Evolutionary conservation across 2,888 invertebrate species (phyloP), one percentile per base, ranked within the genome.

Genomic region (Tiphia femorata): DNA sequence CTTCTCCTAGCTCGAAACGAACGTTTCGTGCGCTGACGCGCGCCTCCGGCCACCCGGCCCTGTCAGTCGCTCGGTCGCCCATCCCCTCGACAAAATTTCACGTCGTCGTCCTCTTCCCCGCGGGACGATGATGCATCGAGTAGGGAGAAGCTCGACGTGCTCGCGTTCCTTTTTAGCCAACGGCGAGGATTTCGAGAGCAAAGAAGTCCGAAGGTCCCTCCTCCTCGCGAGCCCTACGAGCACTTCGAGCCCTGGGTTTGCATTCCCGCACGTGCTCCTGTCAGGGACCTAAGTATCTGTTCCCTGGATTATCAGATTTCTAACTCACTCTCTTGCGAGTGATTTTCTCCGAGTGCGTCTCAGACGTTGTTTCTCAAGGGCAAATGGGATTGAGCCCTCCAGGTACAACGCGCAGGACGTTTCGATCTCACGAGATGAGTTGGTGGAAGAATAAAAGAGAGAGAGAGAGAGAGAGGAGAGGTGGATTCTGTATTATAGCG

Each of bases 141-240:
- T 10, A 8, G 14, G 1, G 33, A 33, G n/a, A 5, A n/a, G 35
- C 4, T 17, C 17, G 19, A 37, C 19, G 37, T 19, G 17, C 17
- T 14, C 17, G 19, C 27, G 42, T 25, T 43, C 27, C 42, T 42
- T 23, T 49, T 19, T 43, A 38, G 58, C 59, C 56, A 20, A 42
- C 23, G 64, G 64, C 50, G 6, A 57, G 50, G 58, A 43, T 63
- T 53, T 41, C 46, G 25, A 14, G 17, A 25, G 42, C 17, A n/a
- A 14, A 37, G 37, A 37, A 17, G 37, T 19, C 17, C 19, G 37
- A 17, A 20, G 17, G 49, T 50, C 29, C 46, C 41, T 12, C 33
- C 33, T 12, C 43, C n/a, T 30, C 20, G 16, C 35, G n/a, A 33
- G 4, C n/a, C 35, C 12, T 19, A 14, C 30, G n/a, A n/a, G n/a